A percentile compares a stretch with the other conserved stretches of the same genome.
Conservation (phyloP, 2,113 vertebrate genomes). For the Speoplatyrhinus poulsoni region DNA sequence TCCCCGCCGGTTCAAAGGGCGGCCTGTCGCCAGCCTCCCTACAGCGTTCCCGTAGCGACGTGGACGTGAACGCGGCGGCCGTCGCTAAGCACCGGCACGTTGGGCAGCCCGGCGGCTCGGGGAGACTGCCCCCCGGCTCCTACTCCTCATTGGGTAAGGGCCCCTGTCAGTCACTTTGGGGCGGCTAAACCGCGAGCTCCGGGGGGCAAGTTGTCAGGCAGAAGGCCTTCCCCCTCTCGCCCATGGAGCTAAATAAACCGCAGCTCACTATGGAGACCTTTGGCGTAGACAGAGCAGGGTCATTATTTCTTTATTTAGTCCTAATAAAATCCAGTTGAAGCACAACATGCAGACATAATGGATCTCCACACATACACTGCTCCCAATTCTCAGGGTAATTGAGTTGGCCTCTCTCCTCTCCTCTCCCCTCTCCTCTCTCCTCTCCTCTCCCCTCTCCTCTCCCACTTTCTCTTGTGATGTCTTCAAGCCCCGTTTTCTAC, state of each 20-base stretch:
- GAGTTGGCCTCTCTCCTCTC: slow-evolving; percentile 23
- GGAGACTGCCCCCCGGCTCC: slow-evolving; percentile 84
- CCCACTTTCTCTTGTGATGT: not conserved
- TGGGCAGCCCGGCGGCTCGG: slow-evolving; percentile 75
- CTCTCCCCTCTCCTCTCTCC: not conserved
- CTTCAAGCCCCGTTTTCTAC: not conserved
- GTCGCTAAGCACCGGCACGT: slow-evolving; percentile 88
- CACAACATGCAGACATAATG: not conserved
- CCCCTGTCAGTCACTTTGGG: slow-evolving; percentile 29
- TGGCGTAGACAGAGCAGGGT: not conserved
- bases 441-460: no score
- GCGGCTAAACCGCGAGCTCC: slow-evolving; percentile 21
- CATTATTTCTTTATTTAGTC: no score
- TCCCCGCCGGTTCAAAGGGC: slow-evolving; percentile 81
- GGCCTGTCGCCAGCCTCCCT: slow-evolving; percentile 80
- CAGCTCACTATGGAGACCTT: slow-evolving; percentile 13
- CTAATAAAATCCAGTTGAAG: not conserved
- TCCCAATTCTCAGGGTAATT: not conserved
- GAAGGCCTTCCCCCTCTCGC: not conserved
- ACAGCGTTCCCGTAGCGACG: slow-evolving; percentile 94
- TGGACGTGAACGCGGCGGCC: slow-evolving; percentile 92
- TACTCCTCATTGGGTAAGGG: slow-evolving; percentile 90
- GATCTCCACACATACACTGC: not conserved
- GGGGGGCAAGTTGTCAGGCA: slow-evolving; percentile 7
- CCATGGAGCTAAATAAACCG: not conserved